phyloP scores from a whole-genome alignment of 2,888 invertebrate species.

The Tetheella fluctuosa region DNA sequence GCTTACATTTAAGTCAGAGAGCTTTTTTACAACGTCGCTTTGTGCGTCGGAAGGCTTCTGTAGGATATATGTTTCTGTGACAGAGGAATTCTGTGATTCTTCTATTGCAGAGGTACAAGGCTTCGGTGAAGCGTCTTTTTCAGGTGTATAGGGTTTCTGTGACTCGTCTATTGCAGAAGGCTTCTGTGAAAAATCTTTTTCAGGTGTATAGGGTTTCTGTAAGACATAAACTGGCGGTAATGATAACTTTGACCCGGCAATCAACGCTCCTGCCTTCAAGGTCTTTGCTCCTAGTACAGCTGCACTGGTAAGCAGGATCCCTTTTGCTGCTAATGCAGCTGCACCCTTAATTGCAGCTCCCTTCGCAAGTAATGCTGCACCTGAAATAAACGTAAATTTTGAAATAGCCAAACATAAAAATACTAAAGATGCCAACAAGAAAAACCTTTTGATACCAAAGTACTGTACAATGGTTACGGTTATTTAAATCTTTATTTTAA shows the following conservation, averaged over 20 bases:
- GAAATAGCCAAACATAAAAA: too few relatives aligned
- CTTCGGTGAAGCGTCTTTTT: not conserved
- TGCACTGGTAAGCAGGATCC: slow-evolving; percentile 8
- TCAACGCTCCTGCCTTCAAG: not conserved
- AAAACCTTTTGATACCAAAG: too few relatives aligned
- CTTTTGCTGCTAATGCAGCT: slow-evolving; percentile 14
- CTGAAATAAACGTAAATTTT: not conserved
- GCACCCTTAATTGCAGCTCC: not conserved
- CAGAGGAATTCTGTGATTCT: not conserved
- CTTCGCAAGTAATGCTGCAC: not conserved
- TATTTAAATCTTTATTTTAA: too few relatives aligned
- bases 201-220: not conserved
- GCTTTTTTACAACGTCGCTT: not conserved
- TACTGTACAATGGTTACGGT: too few relatives aligned
- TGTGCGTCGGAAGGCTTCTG: not conserved
- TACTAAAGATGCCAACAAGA: too few relatives aligned
- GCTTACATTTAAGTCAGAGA: not conserved
- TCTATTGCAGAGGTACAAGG: not conserved
- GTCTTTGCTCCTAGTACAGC: slow-evolving; percentile 9
- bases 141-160: not conserved
- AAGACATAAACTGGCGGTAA: not conserved
- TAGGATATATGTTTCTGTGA: not conserved
- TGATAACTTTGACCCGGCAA: not conserved
- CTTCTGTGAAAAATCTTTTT: not conserved
- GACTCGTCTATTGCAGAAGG: not conserved